phyloP scores from a whole-genome alignment of 2,797 vertebrate species.

The Spheniscus humboldti region DNA sequence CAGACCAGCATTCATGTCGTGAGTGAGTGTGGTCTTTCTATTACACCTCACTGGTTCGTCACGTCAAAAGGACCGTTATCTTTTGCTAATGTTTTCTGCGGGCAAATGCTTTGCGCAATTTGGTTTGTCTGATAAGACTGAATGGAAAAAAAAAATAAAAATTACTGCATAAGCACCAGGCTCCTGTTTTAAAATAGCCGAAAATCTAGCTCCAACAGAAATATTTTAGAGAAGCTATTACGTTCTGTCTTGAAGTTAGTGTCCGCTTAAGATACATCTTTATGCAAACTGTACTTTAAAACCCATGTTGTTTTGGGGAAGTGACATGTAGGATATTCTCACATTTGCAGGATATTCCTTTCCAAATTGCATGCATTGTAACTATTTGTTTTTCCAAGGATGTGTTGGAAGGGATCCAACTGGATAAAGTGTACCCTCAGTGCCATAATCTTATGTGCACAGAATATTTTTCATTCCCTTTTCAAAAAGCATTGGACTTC shows the following conservation, averaged over 20 bases:
- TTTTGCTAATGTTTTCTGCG: not conserved
- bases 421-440: not conserved
- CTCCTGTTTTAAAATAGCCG: not conserved
- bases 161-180: not conserved
- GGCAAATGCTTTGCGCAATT: not conserved
- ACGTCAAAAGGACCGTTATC: accelerated
- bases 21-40: not conserved
- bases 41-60: not conserved
- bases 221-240: not conserved
- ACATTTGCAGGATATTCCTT: not conserved
- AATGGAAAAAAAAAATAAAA: not conserved
- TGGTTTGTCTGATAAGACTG: not conserved
- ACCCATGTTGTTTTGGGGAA: not conserved
- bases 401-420: not conserved
- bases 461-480: not conserved
- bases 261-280: not conserved
- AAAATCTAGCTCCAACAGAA: not conserved
- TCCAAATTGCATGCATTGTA: not conserved
- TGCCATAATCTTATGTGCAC: not conserved
- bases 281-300: not conserved
- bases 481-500: not conserved
- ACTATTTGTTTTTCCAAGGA: not conserved
- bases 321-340: not conserved
- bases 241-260: not conserved
- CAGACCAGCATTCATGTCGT: not conserved